These are phyloP conservation scores for Myanophis thanlyinensis DNA, from an alignment of 2,113 vertebrate species.

Conservation along the genomic window DNA sequence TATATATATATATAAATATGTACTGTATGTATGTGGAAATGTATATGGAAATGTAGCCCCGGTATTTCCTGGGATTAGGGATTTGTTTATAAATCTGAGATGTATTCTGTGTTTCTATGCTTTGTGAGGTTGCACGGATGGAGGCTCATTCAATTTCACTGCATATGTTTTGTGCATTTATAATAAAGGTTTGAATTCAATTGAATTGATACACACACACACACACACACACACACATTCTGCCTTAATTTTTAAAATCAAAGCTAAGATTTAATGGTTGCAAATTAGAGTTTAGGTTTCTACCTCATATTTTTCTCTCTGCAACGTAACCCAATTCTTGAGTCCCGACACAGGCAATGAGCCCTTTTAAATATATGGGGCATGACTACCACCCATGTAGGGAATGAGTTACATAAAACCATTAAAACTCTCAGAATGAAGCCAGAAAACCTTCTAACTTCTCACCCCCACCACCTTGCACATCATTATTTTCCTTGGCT, in stretches of 20 bases:
- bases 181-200: too few species aligned
- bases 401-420: slow-evolving; percentile 48
- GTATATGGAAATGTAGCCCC: too few species aligned
- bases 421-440: slow-evolving; percentile 45
- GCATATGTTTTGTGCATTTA: too few species aligned
- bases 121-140: too few species aligned
- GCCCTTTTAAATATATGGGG: slow-evolving; percentile 50
- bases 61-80: too few species aligned
- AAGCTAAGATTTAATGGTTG: neutral
- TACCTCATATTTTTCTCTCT: neutral
- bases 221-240: too few species aligned
- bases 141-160: too few species aligned
- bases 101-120: too few species aligned
- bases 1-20: neutral
- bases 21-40: too few species aligned
- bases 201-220: too few species aligned
- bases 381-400: slow-evolving; percentile 46
- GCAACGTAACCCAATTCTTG: neutral
- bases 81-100: too few species aligned
- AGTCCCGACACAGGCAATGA: slow-evolving; percentile 40
- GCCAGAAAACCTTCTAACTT: slow-evolving; percentile 43
- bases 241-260: neutral
- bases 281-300: neutral
- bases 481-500: slow-evolving; percentile 56
- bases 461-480: slow-evolving; percentile 25